Evolutionary conservation across 2,797 vertebrate genomes (phyloP), one percentile per base, ranked within the genome.

Genomic region (Betta splendens): DNA sequence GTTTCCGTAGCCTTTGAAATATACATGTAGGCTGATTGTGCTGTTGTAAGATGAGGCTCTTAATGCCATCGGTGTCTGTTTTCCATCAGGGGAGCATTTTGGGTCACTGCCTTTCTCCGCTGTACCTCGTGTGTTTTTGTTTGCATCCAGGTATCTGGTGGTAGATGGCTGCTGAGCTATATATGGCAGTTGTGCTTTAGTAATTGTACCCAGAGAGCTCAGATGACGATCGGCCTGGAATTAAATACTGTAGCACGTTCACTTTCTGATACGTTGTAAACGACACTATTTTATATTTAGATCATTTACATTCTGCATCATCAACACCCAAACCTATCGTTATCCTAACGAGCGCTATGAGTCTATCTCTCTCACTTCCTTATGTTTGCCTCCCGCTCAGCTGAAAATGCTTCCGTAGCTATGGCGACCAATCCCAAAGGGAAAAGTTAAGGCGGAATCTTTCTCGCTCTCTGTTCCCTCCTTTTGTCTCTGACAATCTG

Each of bases 341-440:
- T 42, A 21, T 18, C 47, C 48, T 10, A 23, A 26, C 22, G 17
- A 22, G 28, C 15, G 39, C 38, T 1, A 32, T 32, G 31, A 35
- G 15, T n/a, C n/a, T n/a, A n/a, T n/a, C n/a, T n/a, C 46, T 62
- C 56, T 13, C 37, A 56, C 63, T 48, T 68, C 53, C 46, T 52
- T 70, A 40, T 77, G 61, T 72, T 76, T 73, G 80, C 77, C 83
- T 70, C 72, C 60, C 51, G 51, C 80, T 80, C 61, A 39, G 46
- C 66, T 72, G 85, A 81, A 81, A 90, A 79, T 64, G 75, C 79
- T 67, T 70, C 48, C 5, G 85, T 91, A 83, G 83, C 84, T 89
- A 92, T 91, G 88, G 85, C 46, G 72, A 91, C 79, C 75, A 51
- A 62, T 91, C 87, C 90, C 87, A 48, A 62, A 72, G 85, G 90